These are phyloP conservation scores for Podarcis siculus DNA, from an alignment of 2,797 vertebrate species.

Conservation along the genomic window DNA sequence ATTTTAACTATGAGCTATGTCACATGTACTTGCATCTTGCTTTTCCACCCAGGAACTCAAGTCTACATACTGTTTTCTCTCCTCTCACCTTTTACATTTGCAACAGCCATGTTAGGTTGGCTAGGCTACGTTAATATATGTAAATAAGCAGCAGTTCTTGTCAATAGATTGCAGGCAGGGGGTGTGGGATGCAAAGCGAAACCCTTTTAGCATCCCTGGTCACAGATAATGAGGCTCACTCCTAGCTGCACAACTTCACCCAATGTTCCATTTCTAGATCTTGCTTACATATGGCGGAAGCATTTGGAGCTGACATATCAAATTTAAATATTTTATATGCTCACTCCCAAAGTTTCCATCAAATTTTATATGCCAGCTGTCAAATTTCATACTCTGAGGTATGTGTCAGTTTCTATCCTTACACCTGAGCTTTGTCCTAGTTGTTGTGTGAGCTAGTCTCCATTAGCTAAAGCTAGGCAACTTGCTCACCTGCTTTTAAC, in stretches of 20 bases:
- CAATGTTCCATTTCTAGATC: not conserved
- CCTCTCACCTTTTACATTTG: too few species aligned
- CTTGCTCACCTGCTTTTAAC: not conserved
- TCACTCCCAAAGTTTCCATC: not conserved
- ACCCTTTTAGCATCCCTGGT: too few species aligned
- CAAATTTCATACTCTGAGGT: not conserved
- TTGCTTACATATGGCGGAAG: constrained; percentile 9
- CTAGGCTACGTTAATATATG: too few species aligned
- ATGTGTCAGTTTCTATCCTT: not conserved
- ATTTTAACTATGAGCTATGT: too few species aligned
- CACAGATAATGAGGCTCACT: not conserved
- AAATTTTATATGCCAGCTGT: not conserved
- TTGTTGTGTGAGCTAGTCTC: not conserved
- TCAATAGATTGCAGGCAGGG: too few species aligned
- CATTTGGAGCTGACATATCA: rapidly evolving
- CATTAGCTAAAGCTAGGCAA: not conserved
- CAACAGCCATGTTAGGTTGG: too few species aligned
- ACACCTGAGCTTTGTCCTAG: not conserved
- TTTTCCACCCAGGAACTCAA: too few species aligned
- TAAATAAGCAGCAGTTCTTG: too few species aligned
- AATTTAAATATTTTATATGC: not conserved
- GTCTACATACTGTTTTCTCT: too few species aligned
- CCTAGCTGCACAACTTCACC: not conserved
- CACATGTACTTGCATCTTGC: too few species aligned
- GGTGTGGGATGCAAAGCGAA: too few species aligned